Conservation (phyloP, 2,888 invertebrate genomes). For the Oxystoma pomonae region DNA sequence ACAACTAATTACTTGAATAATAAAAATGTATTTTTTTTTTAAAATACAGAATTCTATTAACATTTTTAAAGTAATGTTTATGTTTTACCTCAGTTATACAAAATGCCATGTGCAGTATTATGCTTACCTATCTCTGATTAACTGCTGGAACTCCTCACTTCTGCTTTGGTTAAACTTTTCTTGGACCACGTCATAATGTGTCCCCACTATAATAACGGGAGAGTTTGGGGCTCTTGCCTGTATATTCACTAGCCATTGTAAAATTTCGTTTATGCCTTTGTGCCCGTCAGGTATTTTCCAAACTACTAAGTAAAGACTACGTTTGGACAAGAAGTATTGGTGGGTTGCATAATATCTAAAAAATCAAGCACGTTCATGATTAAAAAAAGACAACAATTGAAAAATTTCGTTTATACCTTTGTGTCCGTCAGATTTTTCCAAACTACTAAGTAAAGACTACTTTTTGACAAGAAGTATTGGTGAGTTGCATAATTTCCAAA, state of each 20-base stretch:
- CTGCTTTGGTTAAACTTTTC: conserved; percentile 52
- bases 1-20: no score
- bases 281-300: conserved; percentile 94
- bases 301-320: conserved; percentile 91
- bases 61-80: no score
- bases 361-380: background rate
- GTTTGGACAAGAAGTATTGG: conserved; percentile 94
- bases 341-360: conserved; percentile 91
- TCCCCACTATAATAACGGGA: conserved; percentile 93
- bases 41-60: no score
- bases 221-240: conserved; percentile 93
- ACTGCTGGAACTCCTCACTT: conserved; percentile 81
- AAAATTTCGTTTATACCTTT: background rate
- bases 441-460: no score
- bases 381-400: background rate
- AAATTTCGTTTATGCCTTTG: conserved; percentile 82
- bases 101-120: no score
- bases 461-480: no score
- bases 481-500: no score
- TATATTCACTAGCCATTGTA: conserved; percentile 95
- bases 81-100: no score
- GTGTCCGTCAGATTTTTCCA: no score
- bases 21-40: no score
- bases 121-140: conserved; percentile 68
- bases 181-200: conserved; percentile 86